Conservation (phyloP, 2,888 invertebrate genomes). For the Antheraea assamensis region DNA sequence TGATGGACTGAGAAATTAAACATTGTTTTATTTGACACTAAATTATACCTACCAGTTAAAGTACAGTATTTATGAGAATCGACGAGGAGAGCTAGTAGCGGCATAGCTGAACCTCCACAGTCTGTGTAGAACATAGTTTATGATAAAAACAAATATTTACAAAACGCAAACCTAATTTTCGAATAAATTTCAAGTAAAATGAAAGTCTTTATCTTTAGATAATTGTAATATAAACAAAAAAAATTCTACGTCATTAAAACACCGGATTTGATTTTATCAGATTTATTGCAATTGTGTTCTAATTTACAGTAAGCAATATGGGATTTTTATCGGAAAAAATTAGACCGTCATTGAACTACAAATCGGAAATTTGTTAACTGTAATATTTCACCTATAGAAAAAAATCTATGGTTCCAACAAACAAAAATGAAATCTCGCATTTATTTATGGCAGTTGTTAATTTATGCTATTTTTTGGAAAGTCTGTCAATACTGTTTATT, state of each 20-base stretch:
- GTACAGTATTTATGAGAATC: not conserved
- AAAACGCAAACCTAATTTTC: not conserved
- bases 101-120: not conserved
- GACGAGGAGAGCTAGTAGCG: not conserved
- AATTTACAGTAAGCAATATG: not conserved
- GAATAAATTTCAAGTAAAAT: not conserved
- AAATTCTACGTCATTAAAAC: not conserved
- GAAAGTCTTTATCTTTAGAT: not conserved
- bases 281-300: not conserved
- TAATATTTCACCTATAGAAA: not conserved
- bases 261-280: not conserved
- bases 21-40: conserved; percentile 9
- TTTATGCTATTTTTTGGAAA: too few relatives aligned
- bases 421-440: not conserved
- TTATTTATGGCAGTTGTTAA: not conserved
- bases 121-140: not conserved
- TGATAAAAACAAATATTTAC: not conserved
- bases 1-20: conserved; percentile 4
- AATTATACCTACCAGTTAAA: not conserved
- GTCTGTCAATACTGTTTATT: too few relatives aligned
- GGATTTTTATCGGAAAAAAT: not conserved
- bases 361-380: not conserved
- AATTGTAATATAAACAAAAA: too few relatives aligned
- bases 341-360: not conserved
- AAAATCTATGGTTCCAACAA: not conserved